phyloP scores from a whole-genome alignment of 2,797 vertebrate genomes.

The Fistularia tabacaria region DNA sequence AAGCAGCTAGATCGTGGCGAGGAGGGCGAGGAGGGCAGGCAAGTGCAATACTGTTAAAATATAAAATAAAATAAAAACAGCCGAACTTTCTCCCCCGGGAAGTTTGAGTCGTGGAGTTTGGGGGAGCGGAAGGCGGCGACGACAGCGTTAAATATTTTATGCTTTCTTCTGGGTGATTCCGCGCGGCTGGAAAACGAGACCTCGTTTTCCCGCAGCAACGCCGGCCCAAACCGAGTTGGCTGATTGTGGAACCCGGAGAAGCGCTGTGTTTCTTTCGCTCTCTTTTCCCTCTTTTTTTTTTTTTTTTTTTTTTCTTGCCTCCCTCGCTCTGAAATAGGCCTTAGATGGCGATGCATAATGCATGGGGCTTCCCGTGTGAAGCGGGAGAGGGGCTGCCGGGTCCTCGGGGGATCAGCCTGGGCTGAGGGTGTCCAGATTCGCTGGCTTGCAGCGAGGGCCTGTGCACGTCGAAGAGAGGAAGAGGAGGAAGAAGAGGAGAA shows the following conservation, averaged over 20 bases:
- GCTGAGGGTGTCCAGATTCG: slow-evolving; percentile 60
- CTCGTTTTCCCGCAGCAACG: slow-evolving; percentile 61
- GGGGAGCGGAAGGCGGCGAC: slow-evolving; percentile 32
- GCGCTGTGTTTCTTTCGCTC: slow-evolving; percentile 50
- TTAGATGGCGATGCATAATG: slow-evolving; percentile 65
- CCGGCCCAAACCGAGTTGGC: slow-evolving; percentile 43
- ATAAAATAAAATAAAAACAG: too few relatives aligned
- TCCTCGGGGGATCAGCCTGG: slow-evolving; percentile 57
- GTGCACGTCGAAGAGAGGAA: slow-evolving; percentile 11
- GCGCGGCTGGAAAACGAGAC: slow-evolving; percentile 49
- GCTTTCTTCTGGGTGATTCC: slow-evolving; percentile 64
- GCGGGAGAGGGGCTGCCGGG: slow-evolving; percentile 55
- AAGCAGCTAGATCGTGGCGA: too few relatives aligned
- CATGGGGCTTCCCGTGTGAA: slow-evolving; percentile 63
- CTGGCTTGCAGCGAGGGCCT: slow-evolving; percentile 19
- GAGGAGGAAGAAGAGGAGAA: slow-evolving; percentile 26
- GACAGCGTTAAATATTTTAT: slow-evolving; percentile 70
- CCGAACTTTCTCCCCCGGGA: slow-evolving; percentile 20
- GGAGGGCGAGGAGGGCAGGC: too few relatives aligned
- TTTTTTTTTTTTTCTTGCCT: slow-evolving; percentile 53
- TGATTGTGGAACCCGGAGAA: slow-evolving; percentile 56
- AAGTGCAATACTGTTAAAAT: background rate
- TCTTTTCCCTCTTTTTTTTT: slow-evolving; percentile 41
- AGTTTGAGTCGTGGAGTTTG: slow-evolving; percentile 41
- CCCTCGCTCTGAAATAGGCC: slow-evolving; percentile 59